Conservation (phyloP, 2,797 vertebrate genomes). For the Xerus rutilus region DNA sequence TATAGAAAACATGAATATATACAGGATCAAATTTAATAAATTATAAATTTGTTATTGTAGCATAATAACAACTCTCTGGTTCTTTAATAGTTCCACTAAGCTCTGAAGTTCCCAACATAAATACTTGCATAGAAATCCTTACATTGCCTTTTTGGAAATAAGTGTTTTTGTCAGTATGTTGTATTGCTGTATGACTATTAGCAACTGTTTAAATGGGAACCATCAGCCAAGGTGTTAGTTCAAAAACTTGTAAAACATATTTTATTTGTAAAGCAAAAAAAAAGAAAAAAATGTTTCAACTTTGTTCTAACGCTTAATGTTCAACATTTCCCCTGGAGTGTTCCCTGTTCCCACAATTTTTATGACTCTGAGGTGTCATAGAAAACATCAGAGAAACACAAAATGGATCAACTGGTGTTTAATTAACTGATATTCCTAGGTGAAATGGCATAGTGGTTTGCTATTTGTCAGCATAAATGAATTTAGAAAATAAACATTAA, state of each 20-base stretch:
- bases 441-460: background rate
- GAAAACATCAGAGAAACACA: accelerated
- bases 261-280: background rate
- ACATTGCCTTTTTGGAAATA: constrained; percentile 4
- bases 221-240: background rate
- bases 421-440: constrained; percentile 49
- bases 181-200: background rate
- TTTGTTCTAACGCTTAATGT: background rate
- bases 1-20: background rate
- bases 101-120: background rate
- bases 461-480: constrained; percentile 39
- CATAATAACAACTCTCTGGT: background rate
- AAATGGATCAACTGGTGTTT: constrained; percentile 46
- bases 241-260: background rate
- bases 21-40: background rate
- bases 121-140: background rate
- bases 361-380: background rate
- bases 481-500: constrained; percentile 37
- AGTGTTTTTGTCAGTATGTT: background rate
- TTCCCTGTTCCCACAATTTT: background rate
- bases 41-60: background rate
- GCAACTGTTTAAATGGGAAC: background rate
- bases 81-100: background rate
- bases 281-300: background rate
- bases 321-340: background rate